phyloP scores from a whole-genome alignment of 2,888 invertebrate species.

The Scaptomyza tumidula region DNA sequence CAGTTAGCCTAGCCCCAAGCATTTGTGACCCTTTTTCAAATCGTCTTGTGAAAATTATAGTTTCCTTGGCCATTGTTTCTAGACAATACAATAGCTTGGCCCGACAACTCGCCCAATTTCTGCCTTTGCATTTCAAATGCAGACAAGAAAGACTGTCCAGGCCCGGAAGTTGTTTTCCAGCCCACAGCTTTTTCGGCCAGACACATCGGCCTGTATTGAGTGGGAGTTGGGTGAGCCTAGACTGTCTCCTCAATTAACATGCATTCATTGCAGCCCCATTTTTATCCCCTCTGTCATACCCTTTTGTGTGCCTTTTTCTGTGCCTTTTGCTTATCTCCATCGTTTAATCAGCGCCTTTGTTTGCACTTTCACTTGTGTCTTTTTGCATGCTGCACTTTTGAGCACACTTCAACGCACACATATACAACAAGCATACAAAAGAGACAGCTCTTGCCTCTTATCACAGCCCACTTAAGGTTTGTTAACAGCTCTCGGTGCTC shows the following conservation, averaged over 20 bases:
- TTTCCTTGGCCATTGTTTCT: constrained; percentile 53
- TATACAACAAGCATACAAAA: not conserved
- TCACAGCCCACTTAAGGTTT: constrained; percentile 61
- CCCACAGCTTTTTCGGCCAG: constrained; percentile 35
- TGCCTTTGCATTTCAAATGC: constrained; percentile 56
- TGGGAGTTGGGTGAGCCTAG: not conserved
- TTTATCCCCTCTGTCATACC: not conserved
- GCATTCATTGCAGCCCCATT: constrained; percentile 39
- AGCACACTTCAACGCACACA: constrained; percentile 51
- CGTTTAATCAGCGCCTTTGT: constrained; percentile 75
- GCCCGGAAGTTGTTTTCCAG: constrained; percentile 45
- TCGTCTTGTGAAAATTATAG: constrained; percentile 48
- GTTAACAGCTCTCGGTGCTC: constrained; percentile 37
- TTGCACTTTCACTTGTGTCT: constrained; percentile 69
- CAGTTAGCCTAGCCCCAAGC: constrained; percentile 28
- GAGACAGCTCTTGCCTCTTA: constrained; percentile 28
- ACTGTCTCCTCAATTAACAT: constrained; percentile 45
- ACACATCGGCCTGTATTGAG: constrained; percentile 2
- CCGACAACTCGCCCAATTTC: constrained; percentile 47
- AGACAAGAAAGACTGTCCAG: constrained; percentile 30
- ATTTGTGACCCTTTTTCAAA: constrained; percentile 40
- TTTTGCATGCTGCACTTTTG: constrained; percentile 62
- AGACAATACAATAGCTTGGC: constrained; percentile 44
- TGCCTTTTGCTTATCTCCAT: constrained; percentile 38
- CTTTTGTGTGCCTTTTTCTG: constrained; percentile 17